Base-by-base conservation (phyloP, 2,113 vertebrate species). In the Neolamprologus modestus region DNA sequence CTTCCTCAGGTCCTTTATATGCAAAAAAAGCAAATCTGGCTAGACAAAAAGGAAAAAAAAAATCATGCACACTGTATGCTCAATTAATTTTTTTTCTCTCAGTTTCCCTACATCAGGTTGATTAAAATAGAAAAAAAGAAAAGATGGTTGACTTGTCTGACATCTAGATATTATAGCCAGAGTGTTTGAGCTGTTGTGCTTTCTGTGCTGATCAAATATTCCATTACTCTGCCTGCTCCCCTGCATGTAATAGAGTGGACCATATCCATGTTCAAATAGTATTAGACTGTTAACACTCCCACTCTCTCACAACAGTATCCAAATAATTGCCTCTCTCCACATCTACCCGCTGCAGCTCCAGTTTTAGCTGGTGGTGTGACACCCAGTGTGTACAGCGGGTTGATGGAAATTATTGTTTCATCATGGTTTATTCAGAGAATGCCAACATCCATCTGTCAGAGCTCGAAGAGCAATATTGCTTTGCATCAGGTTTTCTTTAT, bases 181-280 rank as follows among this genome's bases (percentile, higher is more conserved):
- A 2, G 66, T 93, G 90, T 92, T 84, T 83, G 85, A 85, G 86
- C 59, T 82, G 61, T 61, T 84, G 87, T 89, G 81, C 21, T 86
- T 79, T 53, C 87, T 50, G 40, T 8, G 61, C 91, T 93, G 90
- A 94, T 95, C 88, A 92, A 93, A 95, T 95, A 95, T 94, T 93
- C 92, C 88, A 94, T 93, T 86, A 91, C 84, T 87, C 83, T 81
- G 86, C 73, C 84, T 82, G 89, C 86, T 85, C 47, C 37, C 53
- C 89, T 81, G 88, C 68, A 71, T 86, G 90, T 94, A 93, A 95
- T 91, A 85, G 93, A 93, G 92, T 90, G 88, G 85, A 86, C 87
- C 89, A 87, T 87, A 95, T 92, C 91, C 91, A 87, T 91, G 89
- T 90, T 86, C 90, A 94, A 94, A 94, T 85, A 93, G 47, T 61